A percentile compares a stretch with the other conserved stretches of the same genome.
Conservation (phyloP, 2,113 vertebrate genomes). For the Psephotus haematonotus region DNA sequence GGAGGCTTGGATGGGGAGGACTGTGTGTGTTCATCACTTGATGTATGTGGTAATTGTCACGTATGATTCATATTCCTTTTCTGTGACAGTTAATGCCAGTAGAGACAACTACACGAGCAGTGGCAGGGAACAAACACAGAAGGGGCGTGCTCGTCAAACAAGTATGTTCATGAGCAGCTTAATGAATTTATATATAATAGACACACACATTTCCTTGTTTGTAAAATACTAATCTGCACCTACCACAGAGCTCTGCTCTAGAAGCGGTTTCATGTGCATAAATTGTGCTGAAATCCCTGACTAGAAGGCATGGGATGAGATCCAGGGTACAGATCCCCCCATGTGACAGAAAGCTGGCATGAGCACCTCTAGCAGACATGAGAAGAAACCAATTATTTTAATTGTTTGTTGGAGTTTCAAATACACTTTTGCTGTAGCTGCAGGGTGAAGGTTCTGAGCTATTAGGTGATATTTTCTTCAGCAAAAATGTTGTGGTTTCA, state of each 20-base stretch:
- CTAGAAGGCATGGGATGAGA: slow-evolving; percentile 17
- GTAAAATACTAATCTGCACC: slow-evolving; percentile 5
- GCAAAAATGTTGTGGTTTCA: slow-evolving; percentile 24
- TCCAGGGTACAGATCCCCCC: neutral
- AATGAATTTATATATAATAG: neutral
- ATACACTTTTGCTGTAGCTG: slow-evolving; percentile 17
- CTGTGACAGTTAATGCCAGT: neutral
- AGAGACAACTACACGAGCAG: neutral
- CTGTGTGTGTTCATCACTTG: neutral
- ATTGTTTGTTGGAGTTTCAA: slow-evolving; percentile 20
- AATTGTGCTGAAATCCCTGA: neutral
- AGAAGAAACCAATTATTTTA: slow-evolving; percentile 37
- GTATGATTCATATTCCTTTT: neutral
- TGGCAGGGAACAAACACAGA: neutral
- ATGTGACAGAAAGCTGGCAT: neutral
- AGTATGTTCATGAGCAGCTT: neutral
- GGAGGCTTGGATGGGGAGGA: neutral
- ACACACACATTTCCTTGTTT: neutral
- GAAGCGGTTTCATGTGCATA: neutral
- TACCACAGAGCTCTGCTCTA: slow-evolving; percentile 13
- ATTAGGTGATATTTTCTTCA: slow-evolving; percentile 22
- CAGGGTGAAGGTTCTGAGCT: slow-evolving; percentile 3
- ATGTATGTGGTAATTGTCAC: neutral
- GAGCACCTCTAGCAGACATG: neutral
- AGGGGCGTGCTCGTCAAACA: neutral